Evolutionary conservation across 2,797 vertebrate species (phyloP).

Genomic region (Xyrichtys novacula): DNA sequence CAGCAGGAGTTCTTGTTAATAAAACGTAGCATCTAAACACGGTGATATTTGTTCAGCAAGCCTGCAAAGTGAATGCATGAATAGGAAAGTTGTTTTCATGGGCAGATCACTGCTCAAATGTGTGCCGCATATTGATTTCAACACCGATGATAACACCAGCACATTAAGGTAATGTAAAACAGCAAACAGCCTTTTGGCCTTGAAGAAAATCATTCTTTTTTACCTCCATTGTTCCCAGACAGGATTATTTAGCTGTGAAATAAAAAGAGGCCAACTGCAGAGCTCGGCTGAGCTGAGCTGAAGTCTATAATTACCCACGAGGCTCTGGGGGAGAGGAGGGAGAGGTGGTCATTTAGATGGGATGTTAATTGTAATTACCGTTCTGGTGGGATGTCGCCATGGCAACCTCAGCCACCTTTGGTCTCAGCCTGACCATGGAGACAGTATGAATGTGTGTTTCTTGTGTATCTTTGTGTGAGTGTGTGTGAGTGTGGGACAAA

Average conservation of each 20-base stretch:
- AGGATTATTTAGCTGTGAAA: slow-evolving; percentile 69
- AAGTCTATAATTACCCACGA: slow-evolving; percentile 78
- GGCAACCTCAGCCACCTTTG: slow-evolving; percentile 69
- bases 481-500: neutral
- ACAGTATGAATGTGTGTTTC: slow-evolving; percentile 1
- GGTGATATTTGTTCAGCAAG: slow-evolving; percentile 13
- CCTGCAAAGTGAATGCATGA: slow-evolving; percentile 14
- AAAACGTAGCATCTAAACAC: slow-evolving; percentile 10
- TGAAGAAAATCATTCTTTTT: slow-evolving; percentile 38
- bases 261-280: slow-evolving; percentile 60
- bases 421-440: slow-evolving; percentile 60
- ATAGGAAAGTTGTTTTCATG: slow-evolving; percentile 30
- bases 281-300: slow-evolving; percentile 64
- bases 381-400: slow-evolving; percentile 78
- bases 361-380: slow-evolving; percentile 83
- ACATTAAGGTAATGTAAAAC: slow-evolving; percentile 58
- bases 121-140: slow-evolving; percentile 52
- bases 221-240: slow-evolving; percentile 60
- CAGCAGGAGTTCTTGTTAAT: slow-evolving; percentile 26
- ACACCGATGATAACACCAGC: slow-evolving; percentile 24
- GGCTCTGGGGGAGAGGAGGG: slow-evolving; percentile 56
- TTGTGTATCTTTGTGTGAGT: neutral
- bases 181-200: slow-evolving; percentile 46
- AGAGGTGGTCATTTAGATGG: slow-evolving; percentile 80
- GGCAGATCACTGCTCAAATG: slow-evolving; percentile 50